These are phyloP conservation scores for Patiria miniata DNA, from an alignment of 35 echinoderm and acorn worm genomes.

Conservation along the genomic window DNA sequence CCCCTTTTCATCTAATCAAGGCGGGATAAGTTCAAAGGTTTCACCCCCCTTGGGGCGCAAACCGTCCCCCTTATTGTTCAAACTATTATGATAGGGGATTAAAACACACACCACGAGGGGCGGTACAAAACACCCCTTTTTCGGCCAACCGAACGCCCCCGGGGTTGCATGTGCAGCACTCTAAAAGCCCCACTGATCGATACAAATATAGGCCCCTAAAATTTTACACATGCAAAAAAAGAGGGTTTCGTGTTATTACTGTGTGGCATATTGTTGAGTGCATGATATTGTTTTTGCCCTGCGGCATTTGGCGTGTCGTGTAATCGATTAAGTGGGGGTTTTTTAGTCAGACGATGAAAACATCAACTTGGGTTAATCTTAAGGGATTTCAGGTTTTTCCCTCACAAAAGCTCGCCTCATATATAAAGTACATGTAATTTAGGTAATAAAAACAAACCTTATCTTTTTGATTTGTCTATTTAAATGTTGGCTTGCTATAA, in stretches of 20 bases:
- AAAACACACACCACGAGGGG: neutral
- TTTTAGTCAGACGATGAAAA: neutral
- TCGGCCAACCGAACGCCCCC: neutral
- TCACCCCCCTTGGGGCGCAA: neutral
- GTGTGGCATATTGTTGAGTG: too few species aligned
- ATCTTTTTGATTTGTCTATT: too few species aligned
- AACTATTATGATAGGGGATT: neutral
- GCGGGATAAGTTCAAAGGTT: neutral
- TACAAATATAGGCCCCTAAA: neutral
- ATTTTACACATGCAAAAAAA: too few species aligned
- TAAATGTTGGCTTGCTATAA: too few species aligned
- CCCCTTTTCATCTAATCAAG: neutral
- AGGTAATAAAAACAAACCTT: too few species aligned
- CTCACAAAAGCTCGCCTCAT: too few species aligned
- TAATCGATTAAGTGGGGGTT: conserved; percentile 28
- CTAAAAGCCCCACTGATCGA: conserved; percentile 6
- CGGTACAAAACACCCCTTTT: neutral
- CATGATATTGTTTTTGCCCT: neutral
- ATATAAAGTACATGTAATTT: too few species aligned
- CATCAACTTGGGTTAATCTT: neutral
- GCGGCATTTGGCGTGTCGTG: neutral
- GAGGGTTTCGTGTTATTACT: too few species aligned
- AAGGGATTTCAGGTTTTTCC: too few species aligned
- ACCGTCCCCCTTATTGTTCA: neutral
- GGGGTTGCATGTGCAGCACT: neutral